Conservation (phyloP, 1,140 invertebrate genomes). For the Caenorhabditis inopinata region DNA sequence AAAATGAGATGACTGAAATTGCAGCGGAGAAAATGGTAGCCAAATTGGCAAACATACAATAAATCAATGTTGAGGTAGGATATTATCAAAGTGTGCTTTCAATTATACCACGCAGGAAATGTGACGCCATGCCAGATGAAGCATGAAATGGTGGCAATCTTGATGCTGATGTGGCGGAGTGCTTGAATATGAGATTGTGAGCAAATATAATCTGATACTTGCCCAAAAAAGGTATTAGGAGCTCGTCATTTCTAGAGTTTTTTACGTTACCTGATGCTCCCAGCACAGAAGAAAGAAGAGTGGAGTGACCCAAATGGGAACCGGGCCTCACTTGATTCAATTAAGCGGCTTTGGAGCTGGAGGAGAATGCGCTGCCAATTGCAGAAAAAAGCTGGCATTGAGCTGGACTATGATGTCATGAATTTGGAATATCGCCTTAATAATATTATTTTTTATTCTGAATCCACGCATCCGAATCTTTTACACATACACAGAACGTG, state of each 20-base stretch:
- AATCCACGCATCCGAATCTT: no score
- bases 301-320: not conserved
- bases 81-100: no score
- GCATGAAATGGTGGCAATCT: not conserved
- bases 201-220: slow-evolving; percentile 25
- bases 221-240: slow-evolving; percentile 11
- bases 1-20: no score
- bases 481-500: no score
- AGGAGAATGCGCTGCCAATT: not conserved
- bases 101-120: no score
- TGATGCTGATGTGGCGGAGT: not conserved
- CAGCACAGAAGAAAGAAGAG: not conserved
- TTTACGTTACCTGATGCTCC: slow-evolving; percentile 19
- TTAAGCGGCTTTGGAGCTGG: slow-evolving; percentile 1
- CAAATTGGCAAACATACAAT: no score
- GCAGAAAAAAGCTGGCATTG: not conserved
- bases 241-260: not conserved
- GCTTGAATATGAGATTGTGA: slow-evolving; percentile 18
- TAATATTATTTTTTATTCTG: no score
- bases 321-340: not conserved
- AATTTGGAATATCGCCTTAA: no score
- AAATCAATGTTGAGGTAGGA: no score
- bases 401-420: no score
- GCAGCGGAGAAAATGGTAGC: no score
- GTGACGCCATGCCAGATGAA: no score